Evolutionary conservation across 2,797 vertebrate genomes (phyloP).

Genomic region (Petrocephalus schoutedeni): DNA sequence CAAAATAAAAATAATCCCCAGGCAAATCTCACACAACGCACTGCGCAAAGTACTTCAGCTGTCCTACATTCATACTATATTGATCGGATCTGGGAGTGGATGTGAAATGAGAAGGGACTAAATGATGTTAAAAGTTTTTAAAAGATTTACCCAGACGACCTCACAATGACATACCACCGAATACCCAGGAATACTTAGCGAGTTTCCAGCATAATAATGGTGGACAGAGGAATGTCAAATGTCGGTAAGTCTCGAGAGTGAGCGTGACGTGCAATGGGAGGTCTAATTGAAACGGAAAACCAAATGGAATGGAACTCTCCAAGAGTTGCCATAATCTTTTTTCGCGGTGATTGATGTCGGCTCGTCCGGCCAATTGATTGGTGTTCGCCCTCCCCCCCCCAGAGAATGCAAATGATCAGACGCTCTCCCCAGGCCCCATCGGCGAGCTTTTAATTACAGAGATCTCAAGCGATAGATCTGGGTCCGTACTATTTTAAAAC

Average conservation of each 20-base stretch:
- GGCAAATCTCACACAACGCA: neutral
- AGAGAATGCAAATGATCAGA: neutral
- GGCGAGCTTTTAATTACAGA: slow-evolving; percentile 8
- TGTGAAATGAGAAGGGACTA: neutral
- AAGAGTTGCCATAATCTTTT: neutral
- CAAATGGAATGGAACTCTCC: neutral
- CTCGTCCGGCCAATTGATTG: neutral
- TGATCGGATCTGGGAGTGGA: neutral
- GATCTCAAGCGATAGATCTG: neutral
- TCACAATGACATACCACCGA: neutral
- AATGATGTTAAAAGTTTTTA: neutral
- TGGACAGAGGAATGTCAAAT: neutral
- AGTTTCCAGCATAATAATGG: neutral
- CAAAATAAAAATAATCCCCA: neutral
- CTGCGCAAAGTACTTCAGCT: neutral
- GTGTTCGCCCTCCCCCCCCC: neutral
- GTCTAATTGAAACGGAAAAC: slow-evolving; percentile 11
- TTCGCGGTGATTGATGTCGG: slow-evolving; percentile 12
- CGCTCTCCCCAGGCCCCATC: neutral
- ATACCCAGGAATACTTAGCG: neutral
- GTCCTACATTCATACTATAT: neutral
- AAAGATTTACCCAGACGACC: neutral
- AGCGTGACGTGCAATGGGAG: neutral
- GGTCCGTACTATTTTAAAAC: neutral
- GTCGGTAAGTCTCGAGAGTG: neutral